Base-by-base conservation (phyloP, 2,797 vertebrate genomes). In the Chelon auratus region DNA sequence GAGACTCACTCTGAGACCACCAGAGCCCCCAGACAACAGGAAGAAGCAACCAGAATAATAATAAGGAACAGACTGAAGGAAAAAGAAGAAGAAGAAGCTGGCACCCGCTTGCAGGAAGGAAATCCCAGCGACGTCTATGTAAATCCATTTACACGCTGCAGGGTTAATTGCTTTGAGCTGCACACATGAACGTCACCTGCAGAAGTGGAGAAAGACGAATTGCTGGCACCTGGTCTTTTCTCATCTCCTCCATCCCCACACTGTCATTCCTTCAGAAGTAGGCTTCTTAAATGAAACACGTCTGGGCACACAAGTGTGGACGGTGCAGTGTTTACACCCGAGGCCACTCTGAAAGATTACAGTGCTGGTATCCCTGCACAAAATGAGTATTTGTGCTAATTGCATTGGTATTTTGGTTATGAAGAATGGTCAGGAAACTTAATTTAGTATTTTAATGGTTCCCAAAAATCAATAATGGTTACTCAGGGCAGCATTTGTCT, bases 71-170 rank as follows among this genome's bases (percentile, higher is more conserved):
- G 22, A 18, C 14, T 56, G 14, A n/a, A 58, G 5, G 3, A 0
- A 33, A 33, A 33, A 8, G 30, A 30, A 20, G 15, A 47, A 62
- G 61, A 40, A 77, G 40, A 67, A 62, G 3, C 47, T 1, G 2
- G 6, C 55, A 63, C 52, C 66, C 68, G 60, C 75, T 52, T 9
- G 4, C 43, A 60, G 26, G 54, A 59, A 66, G 50, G 22, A 78
- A 85, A 85, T 75, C 72, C 79, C 50, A 60, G 42, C 0, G 26
- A 84, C 66, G 43, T 62, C 56, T 59, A 61, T 85, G 77, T 43
- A 83, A 82, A 87, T 76, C 75, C 65, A 74, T 81, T 81, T 68
- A 80, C 60, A 76, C 65, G 53, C 62, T 63, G 78, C 67, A 52
- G 65, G 67, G 68, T 84, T 83, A 80, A 77, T 61, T 74, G 64